phyloP scores from a whole-genome alignment of 2,113 vertebrate genomes.

The Struthio camelus region DNA sequence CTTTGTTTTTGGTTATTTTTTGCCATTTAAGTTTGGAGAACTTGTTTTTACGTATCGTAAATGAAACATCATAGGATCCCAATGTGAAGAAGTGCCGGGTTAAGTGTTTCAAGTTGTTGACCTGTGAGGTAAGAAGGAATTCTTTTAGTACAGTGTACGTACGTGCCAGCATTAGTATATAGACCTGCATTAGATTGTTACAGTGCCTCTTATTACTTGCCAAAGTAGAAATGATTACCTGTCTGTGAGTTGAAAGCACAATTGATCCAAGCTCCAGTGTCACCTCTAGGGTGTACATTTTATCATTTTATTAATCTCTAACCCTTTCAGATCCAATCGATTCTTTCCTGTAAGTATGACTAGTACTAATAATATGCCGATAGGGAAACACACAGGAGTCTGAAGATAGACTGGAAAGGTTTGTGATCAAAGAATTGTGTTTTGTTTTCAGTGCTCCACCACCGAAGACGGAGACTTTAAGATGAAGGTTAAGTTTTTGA shows the following conservation, averaged over 20 bases:
- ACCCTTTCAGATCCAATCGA: slow-evolving; percentile 32
- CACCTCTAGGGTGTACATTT: slow-evolving; percentile 35
- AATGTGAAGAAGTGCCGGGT: neutral
- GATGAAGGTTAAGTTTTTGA: neutral
- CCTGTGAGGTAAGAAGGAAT: neutral
- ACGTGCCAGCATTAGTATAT: neutral
- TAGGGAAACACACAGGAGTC: neutral
- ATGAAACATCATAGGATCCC: neutral
- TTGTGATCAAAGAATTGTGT: neutral
- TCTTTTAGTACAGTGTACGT: neutral
- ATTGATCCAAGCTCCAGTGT: slow-evolving; percentile 50
- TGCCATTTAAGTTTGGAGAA: neutral
- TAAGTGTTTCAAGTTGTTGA: neutral
- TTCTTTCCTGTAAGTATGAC: slow-evolving; percentile 39
- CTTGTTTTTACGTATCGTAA: neutral
- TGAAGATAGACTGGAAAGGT: neutral
- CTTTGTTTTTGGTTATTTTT: neutral
- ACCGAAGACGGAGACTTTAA: neutral
- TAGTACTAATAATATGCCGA: slow-evolving; percentile 36
- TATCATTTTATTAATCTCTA: slow-evolving; percentile 66
- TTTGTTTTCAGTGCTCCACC: neutral
- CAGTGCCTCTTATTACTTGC: neutral
- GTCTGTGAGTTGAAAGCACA: slow-evolving; percentile 29
- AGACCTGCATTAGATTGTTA: neutral
- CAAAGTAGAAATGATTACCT: slow-evolving; percentile 13